A percentile compares a stretch with the other conserved stretches of the same genome.
These are phyloP conservation scores for Anarrhichthys ocellatus DNA, from an alignment of 2,113 vertebrate species.

Conservation along the genomic window DNA sequence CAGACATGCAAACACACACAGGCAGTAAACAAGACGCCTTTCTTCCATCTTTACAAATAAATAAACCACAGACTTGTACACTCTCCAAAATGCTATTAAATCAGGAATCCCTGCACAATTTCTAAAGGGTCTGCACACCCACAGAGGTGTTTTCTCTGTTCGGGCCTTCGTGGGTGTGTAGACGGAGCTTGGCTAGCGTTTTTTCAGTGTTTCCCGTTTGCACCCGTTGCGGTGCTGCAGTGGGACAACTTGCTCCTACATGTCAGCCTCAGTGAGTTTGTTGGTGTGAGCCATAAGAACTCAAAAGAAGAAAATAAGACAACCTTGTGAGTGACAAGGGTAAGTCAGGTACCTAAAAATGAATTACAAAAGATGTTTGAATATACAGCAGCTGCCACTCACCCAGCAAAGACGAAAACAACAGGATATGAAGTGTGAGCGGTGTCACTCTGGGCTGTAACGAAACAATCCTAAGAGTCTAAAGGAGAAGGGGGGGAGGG, in stretches of 20 bases:
- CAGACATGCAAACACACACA: conserved; percentile 1
- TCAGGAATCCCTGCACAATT: conserved; percentile 24
- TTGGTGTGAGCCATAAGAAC: neutral
- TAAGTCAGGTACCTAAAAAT: neutral
- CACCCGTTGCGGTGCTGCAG: conserved; percentile 12
- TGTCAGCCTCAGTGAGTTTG: neutral
- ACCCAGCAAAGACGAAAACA: neutral
- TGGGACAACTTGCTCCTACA: neutral
- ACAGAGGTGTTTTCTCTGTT: conserved; percentile 25
- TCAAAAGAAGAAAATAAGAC: neutral
- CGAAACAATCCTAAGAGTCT: conserved; percentile 17
- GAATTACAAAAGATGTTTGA: neutral
- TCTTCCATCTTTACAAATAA: conserved; percentile 1
- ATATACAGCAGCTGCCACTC: conserved; percentile 7
- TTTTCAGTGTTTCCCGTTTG: neutral
- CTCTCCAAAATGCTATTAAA: conserved; percentile 26
- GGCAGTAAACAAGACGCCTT: neutral
- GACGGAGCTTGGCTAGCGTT: neutral
- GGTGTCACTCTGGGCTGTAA: conserved; percentile 27
- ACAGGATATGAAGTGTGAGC: conserved; percentile 16
- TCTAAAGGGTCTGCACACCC: conserved; percentile 26
- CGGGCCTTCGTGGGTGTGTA: conserved; percentile 11
- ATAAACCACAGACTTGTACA: neutral
- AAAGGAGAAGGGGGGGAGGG: conserved; percentile 26
- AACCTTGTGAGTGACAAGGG: neutral